Base-by-base conservation (phyloP, 2,888 invertebrate genomes). In the Caenorhabditis sp. region DNA sequence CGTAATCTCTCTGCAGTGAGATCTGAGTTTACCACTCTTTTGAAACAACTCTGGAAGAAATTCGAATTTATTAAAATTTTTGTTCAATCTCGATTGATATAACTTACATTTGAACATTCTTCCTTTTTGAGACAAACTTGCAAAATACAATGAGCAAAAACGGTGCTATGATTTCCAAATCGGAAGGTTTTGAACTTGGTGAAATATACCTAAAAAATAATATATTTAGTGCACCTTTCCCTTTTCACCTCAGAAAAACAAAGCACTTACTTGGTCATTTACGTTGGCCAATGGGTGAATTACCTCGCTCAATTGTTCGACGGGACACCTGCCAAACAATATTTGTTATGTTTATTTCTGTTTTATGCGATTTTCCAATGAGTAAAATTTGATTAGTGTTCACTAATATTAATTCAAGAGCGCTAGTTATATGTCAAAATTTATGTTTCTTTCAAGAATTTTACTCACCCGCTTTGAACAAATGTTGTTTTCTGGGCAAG, bases 141-240 rank as follows among this genome's bases (percentile, higher is more conserved):
- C 10, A 84, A 83, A 25, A 80, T 83, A 67, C 85, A 85, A 60
- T 85, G 85, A 0, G 77, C 85, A 64, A 84, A 85, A 8, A 85
- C 83, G 4, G 85, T 84, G 27, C 80, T 77, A 52, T 81, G 77
- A 25, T 82, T 70, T n/a, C 81, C 81, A 63, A 85, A 84, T 17
- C 85, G 83, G 73, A 85, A 85, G 1, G 84, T 81, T 59, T 81
- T 78, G 78, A 85, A 84, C 58, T 83, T 82, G 27, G 83, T 79
- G 70, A 78, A 83, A 74, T 82, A 85, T 26, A 78, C 73, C 78
- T 78, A 52, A 60, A 68, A 52, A 50, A 64, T 31, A 21, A 59
- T 27, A 36, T 62, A 26, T 68, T 66, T n/a, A n/a, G n/a, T n/a
- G n/a, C n/a, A n/a, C n/a, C n/a, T 43, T 26, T 21, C 23, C 27